Conservation (phyloP, 2,797 vertebrate species). For the Eospalax fontanierii region DNA sequence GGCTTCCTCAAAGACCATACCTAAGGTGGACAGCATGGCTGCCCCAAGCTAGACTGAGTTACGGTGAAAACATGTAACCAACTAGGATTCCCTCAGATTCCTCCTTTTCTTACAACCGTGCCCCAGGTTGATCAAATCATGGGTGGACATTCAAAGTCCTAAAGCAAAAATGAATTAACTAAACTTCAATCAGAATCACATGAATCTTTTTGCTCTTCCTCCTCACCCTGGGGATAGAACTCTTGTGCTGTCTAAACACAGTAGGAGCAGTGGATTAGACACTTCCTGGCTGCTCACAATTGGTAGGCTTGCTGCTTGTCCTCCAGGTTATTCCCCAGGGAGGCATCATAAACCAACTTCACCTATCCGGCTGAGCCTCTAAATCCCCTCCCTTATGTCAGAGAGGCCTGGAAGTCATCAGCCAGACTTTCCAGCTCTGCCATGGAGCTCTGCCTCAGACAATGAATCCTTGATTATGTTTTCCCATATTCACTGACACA, state of each 20-base stretch:
- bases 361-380: not conserved
- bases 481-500: not conserved
- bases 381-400: not conserved
- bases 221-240: not conserved
- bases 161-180: conserved; percentile 26
- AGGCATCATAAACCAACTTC: not conserved
- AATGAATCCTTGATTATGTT: not conserved
- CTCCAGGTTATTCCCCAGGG: not conserved
- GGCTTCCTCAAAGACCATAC: not conserved
- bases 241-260: not conserved
- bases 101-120: conserved; percentile 48
- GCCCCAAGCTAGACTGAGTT: not conserved
- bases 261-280: not conserved
- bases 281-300: not conserved
- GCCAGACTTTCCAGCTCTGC: not conserved
- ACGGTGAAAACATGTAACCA: not conserved
- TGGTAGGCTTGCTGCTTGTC: not conserved
- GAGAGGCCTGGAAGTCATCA: conserved; percentile 1
- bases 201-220: not conserved
- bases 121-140: not conserved
- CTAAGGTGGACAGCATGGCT: not conserved
- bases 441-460: not conserved
- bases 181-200: conserved; percentile 36
- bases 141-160: not conserved
- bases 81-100: not conserved